Evolutionary conservation across 2,888 invertebrate species (phyloP), one percentile per base, ranked within the genome.

Genomic region (Trissonchulus sp.): DNA sequence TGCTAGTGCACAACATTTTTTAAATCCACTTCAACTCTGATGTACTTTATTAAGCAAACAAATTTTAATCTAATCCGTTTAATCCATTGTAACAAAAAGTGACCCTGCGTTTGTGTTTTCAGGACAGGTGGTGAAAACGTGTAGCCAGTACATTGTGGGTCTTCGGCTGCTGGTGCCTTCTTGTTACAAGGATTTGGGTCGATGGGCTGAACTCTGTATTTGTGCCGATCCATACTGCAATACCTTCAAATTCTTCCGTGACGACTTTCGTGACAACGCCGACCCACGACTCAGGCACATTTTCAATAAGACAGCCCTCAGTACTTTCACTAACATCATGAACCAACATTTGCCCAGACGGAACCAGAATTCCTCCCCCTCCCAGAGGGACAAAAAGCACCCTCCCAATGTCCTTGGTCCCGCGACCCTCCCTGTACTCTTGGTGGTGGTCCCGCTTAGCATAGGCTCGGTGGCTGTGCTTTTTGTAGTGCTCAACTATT

Each of bases 221-320:
- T 69, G 71, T 69, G 71, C 71, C n/a, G 71, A 69, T 69, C 71
- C 35, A 23, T 69, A 36, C 34, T 69, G 71, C 37, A 69, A 69
- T 69, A 34, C 33, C 15, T 69, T 69, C n/a, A n/a, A 8, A 69
- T 36, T 69, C n/a, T 69, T 69, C n/a, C 71, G 71, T 35, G 36
- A 69, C 34, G 71, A 69, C n/a, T 69, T 69, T 36, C 3, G n/a
- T 15, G n/a, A 35, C 37, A 36, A 69, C 71, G 48, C 48, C 23
- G 48, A 48, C 23, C 48, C 48, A 48, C 48, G 23, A 23, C 48
- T 48, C 8, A 48, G 48, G 23, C 48, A 48, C 23, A 48, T 48
- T 8, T 48, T 15, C 48, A 48, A 48, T 23, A 48, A 48, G 8
- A 48, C 48, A 23, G n/a, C 34, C 23, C 28, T 69, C n/a, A n/a